These are phyloP conservation scores for Micromesistius poutassou DNA, from an alignment of 2,797 vertebrate species.

Conservation along the genomic window DNA sequence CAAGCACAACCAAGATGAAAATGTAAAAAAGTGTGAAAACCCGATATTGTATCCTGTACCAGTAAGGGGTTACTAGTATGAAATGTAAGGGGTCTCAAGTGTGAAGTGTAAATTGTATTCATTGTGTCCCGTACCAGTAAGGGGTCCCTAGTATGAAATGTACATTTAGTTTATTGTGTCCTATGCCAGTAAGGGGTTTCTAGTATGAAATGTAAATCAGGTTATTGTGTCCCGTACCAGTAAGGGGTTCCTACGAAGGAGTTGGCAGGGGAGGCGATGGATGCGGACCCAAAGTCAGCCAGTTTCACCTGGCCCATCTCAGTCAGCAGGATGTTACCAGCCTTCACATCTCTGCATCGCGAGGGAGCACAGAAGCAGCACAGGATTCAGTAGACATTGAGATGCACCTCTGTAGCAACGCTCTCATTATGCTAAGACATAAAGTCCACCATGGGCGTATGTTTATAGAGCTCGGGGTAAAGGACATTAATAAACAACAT, in stretches of 20 bases:
- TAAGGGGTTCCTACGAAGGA: slow-evolving; percentile 98
- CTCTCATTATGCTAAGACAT: background rate
- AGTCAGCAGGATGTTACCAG: slow-evolving; percentile 97
- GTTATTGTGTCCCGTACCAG: slow-evolving; percentile 77
- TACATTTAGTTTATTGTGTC: background rate
- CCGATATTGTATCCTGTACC: background rate
- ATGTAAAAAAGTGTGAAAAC: background rate
- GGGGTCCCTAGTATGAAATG: background rate
- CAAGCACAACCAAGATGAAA: too few species aligned
- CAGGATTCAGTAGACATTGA: background rate
- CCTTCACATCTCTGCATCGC: slow-evolving; percentile 91
- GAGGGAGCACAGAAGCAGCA: background rate
- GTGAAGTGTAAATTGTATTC: background rate
- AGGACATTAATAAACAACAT: background rate
- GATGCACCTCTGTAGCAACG: background rate
- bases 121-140: slow-evolving; percentile 29
- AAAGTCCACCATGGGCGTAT: background rate
- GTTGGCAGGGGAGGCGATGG: slow-evolving; percentile 95
- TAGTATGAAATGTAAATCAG: background rate
- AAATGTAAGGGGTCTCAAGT: background rate
- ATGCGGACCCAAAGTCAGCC: slow-evolving; percentile 97
- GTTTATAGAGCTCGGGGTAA: background rate
- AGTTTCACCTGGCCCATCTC: slow-evolving; percentile 97
- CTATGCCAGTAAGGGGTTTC: background rate
- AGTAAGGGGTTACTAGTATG: background rate